Base-by-base conservation (phyloP, 2,113 vertebrate genomes). In the Talpa occidentalis region DNA sequence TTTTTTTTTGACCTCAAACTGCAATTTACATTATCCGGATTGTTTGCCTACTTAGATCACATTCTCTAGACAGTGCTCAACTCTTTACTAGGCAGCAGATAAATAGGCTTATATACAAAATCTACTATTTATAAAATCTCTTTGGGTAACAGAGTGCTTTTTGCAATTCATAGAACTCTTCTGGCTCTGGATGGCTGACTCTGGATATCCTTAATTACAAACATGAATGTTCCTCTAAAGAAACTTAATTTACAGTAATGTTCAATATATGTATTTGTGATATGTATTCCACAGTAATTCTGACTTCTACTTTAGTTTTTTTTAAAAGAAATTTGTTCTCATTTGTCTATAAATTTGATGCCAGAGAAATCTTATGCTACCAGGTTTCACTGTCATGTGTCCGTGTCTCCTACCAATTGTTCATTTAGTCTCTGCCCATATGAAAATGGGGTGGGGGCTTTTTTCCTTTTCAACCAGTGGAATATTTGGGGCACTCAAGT, bases 1-100 rank as follows among this genome's bases (percentile, higher is more conserved):
- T 80, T 93, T 95, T 56, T 59, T 84, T 94, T 92, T 88, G 90
- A 88, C 37, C 72, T 92, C 52, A 67, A 94, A 96, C 90, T 90
- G 87, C 89, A 97, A 97, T 97, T 97, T 97, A 97, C 94, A 97
- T 97, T 92, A 96, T 97, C 87, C 88, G 94, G 95, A 97, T 95
- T 97, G 91, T 97, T 97, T 97, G 95, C 93, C 95, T 93, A 69
- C 93, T 97, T 95, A 96, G 95, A 92, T 96, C 93, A 96, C 89
- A 95, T 95, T 97, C 91, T 92, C 44, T 84, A 96, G 96, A 95
- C 88, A 95, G 88, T 88, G 86, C 83, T 97, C 93, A 92, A 88
- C 59, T 91, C 90, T 96, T 94, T 93, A 90, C 90, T 86, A 95
- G 93, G 64, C 95, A 94, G 40, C 82, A 95, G 93, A 97, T 94